Base-by-base conservation (phyloP, 2,888 invertebrate genomes). In the Antheraea assamensis region DNA sequence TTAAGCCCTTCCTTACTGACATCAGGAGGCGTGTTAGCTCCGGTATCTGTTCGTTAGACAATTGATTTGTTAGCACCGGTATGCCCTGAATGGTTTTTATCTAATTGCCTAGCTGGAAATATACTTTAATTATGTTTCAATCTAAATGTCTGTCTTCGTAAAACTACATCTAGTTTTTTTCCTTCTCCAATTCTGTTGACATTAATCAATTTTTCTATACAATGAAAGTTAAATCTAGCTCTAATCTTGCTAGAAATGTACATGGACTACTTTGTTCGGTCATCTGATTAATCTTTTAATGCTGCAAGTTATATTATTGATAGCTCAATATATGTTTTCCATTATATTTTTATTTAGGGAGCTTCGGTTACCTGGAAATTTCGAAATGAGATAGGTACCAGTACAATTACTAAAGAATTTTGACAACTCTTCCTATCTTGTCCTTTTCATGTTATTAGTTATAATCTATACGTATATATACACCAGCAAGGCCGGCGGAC, bases 101-200 rank as follows among this genome's bases (percentile, higher is more conserved):
- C 61, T 64, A 64, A 64, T 64, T 64, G 61, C 30, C 30, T 64
- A 30, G 4, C 61, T 64, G 30, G 27, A 58, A 58, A 64, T 64
- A 30, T 27, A 30, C 61, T 30, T 64, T 13, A 8, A 58, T 58
- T 58, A 58, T 58, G 58, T 58, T 58, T 58, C 55, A 55, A 21
- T 58, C 58, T 24, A 55, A 13, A 58, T 24, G 24, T 58, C 10
- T 58, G 13, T 58, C 13, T n/a, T 58, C 21, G 13, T 58, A n/a
- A 2, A 58, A 10, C 2, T 24, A 21, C 52, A 21, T 21, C 52
- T 13, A 5, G 30, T 27, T 64, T 17, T 64, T 17, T 64, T 3
- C 21, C 55, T 55, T n/a, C n/a, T 5, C 58, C 7, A n/a, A 58
- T 58, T 58, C n/a, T 13, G 24, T 58, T 58, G 3, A 58, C 58